These are phyloP conservation scores for Atlantisia rogersi DNA, from an alignment of 2,113 vertebrate genomes.

Conservation along the genomic window DNA sequence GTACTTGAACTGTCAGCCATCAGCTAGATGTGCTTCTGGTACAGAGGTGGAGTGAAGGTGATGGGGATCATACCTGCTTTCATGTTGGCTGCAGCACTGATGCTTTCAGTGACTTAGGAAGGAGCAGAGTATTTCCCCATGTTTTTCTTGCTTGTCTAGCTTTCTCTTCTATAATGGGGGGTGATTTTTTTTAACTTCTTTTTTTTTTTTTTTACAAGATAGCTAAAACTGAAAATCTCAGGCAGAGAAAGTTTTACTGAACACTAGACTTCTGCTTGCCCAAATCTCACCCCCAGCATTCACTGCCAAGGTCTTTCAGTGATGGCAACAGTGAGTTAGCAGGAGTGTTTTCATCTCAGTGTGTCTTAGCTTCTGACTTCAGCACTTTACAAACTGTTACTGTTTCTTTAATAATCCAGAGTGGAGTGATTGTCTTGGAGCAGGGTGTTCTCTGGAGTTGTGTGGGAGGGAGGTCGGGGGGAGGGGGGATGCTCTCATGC, in stretches of 20 bases:
- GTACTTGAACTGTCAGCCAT: background rate
- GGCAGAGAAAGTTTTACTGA: background rate
- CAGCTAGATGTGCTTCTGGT: background rate
- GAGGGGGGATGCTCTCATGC: fast-evolving
- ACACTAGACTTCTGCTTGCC: background rate
- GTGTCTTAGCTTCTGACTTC: background rate
- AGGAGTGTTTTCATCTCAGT: background rate
- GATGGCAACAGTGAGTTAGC: no score
- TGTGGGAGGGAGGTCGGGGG: background rate
- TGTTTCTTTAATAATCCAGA: background rate
- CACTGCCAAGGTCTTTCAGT: background rate
- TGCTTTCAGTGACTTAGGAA: background rate
- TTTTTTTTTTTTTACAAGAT: background rate
- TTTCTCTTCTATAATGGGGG: background rate
- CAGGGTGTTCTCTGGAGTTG: background rate
- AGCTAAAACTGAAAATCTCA: background rate
- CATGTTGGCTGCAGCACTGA: background rate
- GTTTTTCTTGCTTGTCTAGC: background rate
- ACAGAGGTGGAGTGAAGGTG: background rate
- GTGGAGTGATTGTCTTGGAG: background rate
- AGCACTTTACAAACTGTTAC: background rate
- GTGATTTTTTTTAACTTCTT: background rate
- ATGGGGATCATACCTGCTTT: background rate
- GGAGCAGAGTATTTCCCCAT: background rate
- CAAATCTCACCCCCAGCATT: fast-evolving